Evolutionary conservation across 2,113 vertebrate species (phyloP), one percentile per base, ranked within the genome.

Genomic region (Aspidoscelis tigris): DNA sequence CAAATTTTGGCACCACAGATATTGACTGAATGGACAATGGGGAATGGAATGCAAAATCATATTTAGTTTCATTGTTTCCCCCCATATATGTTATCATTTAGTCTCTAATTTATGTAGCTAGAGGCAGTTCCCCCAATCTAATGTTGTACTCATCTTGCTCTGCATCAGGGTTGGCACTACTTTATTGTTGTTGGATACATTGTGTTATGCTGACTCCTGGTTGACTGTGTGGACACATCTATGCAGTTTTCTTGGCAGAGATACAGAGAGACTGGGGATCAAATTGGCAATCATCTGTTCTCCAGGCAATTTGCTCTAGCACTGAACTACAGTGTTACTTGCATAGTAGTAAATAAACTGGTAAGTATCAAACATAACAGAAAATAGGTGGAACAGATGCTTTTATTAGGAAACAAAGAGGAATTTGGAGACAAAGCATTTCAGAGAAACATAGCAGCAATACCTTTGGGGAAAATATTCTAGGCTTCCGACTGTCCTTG

Each of bases 361-460:
- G 24, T 44, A 18, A 26, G 44, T 79, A 75, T 50, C 72, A 78
- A 78, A 24, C 26, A 61, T 12, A 39, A 24, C 7, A 74, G 68
- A 64, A 79, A 55, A 77, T 78, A 78, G 86, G 84, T 88, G 88
- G 10, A 78, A 21, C 68, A 55, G 0, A 73, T 86, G 26, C 53
- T 77, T n/a, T 53, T 69, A 5, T 86, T 80, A 39, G n/a, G 86
- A 78, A 89, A 83, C 84, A 7, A 24, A 0, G 0, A 24, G 47
- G 47, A 50, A 50, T 50, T 41, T 77, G 69, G 86, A 78, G 86
- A 84, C 92, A 90, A 91, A 86, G 2, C 90, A 89, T 91, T 92
- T 93, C 83, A 87, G 89, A 90, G 90, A 90, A 88, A 92, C 82
- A 81, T 90, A 84, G 85, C 89, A 93, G 92, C 90, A 90, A 89